These are phyloP conservation scores for Cygnus atratus DNA, from an alignment of 2,113 vertebrate species.

Conservation along the genomic window DNA sequence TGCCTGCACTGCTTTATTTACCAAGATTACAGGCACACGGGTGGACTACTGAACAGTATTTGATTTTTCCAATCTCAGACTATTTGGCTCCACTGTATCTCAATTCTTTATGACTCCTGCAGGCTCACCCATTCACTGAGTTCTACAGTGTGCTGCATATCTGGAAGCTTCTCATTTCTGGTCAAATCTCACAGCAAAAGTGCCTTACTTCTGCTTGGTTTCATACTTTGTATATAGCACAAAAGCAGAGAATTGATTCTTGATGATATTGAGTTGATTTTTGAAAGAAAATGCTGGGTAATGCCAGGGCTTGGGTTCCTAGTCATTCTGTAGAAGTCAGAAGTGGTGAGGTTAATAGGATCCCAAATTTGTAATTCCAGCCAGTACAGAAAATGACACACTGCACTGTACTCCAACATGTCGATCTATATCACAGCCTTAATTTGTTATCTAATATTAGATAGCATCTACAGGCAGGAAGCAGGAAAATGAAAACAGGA, in stretches of 20 bases:
- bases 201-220: not conserved
- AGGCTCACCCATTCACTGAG: not conserved
- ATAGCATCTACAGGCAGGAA: not conserved
- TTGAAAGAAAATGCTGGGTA: not conserved
- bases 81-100: not conserved
- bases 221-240: not conserved
- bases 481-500: not conserved
- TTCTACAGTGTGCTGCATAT: not conserved
- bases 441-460: not conserved
- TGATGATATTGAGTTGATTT: fast-evolving
- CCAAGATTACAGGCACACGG: not conserved
- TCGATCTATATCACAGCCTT: not conserved
- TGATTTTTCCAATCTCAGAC: not conserved
- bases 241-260: not conserved
- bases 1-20: not conserved
- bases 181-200: not conserved
- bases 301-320: not conserved
- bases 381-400: not conserved
- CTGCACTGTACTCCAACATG: not conserved
- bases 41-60: not conserved
- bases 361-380: not conserved
- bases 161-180: not conserved
- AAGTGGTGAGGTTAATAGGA: not conserved
- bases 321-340: not conserved
- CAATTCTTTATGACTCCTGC: not conserved